These are phyloP conservation scores for Leptarthrus brevirostris DNA, from an alignment of 2,888 invertebrate genomes.

Conservation along the genomic window DNA sequence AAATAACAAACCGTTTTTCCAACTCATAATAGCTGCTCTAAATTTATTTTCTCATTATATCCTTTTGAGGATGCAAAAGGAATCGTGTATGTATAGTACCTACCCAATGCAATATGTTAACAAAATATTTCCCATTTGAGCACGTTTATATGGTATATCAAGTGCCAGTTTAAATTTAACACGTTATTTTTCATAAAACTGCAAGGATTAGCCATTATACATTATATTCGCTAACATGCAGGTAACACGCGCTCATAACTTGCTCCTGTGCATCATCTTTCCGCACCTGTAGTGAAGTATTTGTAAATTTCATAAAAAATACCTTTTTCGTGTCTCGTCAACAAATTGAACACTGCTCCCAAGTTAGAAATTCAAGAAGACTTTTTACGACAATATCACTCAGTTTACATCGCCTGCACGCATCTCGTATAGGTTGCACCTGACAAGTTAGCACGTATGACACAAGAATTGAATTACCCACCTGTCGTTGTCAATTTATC, in stretches of 20 bases:
- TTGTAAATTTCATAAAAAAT: not conserved
- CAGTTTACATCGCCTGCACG: constrained; percentile 24
- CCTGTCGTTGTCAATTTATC: constrained; percentile 45
- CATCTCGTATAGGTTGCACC: constrained; percentile 34
- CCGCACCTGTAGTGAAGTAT: not conserved
- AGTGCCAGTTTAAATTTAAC: no score
- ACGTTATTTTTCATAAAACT: no score
- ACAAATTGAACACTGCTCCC: constrained; percentile 21
- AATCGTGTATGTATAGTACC: not conserved
- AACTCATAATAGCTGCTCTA: not conserved
- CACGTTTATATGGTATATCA: no score
- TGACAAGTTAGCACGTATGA: constrained; percentile 42
- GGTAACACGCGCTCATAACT: not conserved
- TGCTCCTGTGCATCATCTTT: not conserved
- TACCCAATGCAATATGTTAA: no score
- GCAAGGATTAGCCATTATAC: no score
- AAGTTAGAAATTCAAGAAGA: constrained; percentile 1
- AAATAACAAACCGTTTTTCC: not conserved
- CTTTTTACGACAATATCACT: constrained; percentile 14
- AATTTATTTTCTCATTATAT: constrained; percentile 1
- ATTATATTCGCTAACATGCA: not conserved
- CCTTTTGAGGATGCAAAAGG: not conserved
- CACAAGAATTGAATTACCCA: constrained; percentile 46
- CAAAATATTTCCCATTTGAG: no score
- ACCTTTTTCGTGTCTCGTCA: not conserved